Conservation (phyloP, 2,888 invertebrate genomes). For the Thymelicus lineola region DNA sequence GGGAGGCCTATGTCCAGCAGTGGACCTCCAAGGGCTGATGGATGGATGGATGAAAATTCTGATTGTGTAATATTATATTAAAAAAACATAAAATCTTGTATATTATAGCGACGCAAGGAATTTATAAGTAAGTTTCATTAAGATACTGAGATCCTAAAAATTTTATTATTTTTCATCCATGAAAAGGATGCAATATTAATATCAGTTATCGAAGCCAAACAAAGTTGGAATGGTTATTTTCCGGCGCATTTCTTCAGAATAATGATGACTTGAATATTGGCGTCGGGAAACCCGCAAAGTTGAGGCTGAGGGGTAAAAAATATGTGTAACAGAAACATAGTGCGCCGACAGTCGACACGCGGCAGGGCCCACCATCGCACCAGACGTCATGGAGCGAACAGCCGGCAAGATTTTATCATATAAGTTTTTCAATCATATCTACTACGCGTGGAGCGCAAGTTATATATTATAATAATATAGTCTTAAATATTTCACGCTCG, state of each 20-base stretch:
- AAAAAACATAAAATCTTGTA: no score
- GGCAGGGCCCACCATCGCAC: not conserved
- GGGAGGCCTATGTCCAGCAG: no score
- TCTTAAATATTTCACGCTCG: no score
- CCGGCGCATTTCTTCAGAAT: slow-evolving; percentile 54
- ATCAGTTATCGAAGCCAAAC: slow-evolving; percentile 45
- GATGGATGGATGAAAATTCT: no score
- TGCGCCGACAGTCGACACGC: slow-evolving; percentile 30
- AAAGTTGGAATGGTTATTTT: slow-evolving; percentile 62
- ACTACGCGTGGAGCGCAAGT: not conserved
- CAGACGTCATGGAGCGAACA: not conserved
- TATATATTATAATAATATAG: no score
- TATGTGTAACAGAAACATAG: slow-evolving; percentile 53
- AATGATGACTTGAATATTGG: slow-evolving; percentile 64
- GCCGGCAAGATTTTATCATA: slow-evolving; percentile 11
- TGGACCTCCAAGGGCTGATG: no score
- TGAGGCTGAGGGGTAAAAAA: slow-evolving; percentile 56
- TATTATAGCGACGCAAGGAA: no score
- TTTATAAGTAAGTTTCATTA: not conserved
- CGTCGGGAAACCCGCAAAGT: slow-evolving; percentile 54
- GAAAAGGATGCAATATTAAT: slow-evolving; percentile 24
- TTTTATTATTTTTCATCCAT: not conserved
- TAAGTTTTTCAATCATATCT: slow-evolving; percentile 13
- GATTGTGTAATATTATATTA: no score
- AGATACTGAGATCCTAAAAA: not conserved